Conservation (phyloP, 1,140 invertebrate genomes). For the Littorina saxatilis region DNA sequence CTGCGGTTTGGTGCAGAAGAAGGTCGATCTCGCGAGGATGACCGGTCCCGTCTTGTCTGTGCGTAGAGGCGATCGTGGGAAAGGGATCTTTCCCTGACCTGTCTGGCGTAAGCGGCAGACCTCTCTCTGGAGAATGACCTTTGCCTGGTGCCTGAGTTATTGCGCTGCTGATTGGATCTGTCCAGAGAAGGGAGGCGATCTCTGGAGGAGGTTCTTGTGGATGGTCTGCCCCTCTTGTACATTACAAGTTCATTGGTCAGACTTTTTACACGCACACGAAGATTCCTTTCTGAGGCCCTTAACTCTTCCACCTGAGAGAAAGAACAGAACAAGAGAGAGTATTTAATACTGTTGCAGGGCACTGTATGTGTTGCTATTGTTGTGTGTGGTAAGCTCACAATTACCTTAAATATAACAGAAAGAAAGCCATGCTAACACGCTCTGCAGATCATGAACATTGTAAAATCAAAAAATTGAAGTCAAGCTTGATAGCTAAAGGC, state of each 20-base stretch:
- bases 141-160: conserved; percentile 51
- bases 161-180: conserved; percentile 17
- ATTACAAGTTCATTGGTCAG: conserved; percentile 74
- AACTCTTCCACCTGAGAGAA: conserved; percentile 71
- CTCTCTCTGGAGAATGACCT: conserved; percentile 49
- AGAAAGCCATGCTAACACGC: no score
- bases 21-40: conserved; percentile 53
- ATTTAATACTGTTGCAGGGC: no score
- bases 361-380: no score
- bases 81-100: conserved; percentile 55
- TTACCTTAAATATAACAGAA: no score
- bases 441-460: no score
- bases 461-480: no score
- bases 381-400: no score
- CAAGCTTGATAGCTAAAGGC: no score
- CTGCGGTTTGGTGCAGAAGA: conserved; percentile 59
- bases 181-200: conserved; percentile 30
- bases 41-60: conserved; percentile 45
- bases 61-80: conserved; percentile 56
- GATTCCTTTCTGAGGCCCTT: conserved; percentile 72
- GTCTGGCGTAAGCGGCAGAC: conserved; percentile 7
- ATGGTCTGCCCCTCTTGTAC: conserved; percentile 61
- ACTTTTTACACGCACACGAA: conserved; percentile 72
- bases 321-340: conserved; percentile 12
- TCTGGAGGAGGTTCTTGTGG: conserved; percentile 25